phyloP scores from a whole-genome alignment of 2,888 invertebrate genomes.

The Drosophila kambysellisi region DNA sequence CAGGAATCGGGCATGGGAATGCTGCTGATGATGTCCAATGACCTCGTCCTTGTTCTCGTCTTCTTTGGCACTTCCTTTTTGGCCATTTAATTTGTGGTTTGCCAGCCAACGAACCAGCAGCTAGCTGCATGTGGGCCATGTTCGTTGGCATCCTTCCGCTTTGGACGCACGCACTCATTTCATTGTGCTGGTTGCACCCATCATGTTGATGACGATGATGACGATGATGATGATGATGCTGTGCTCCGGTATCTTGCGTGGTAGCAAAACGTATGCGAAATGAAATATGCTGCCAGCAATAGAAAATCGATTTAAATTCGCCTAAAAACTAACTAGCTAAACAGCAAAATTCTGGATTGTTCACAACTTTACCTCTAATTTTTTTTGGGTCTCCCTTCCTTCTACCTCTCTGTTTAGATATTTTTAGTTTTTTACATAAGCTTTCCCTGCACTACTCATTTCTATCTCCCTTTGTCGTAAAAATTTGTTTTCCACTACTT shows the following conservation, averaged over 20 bases:
- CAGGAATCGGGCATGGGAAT: slow-evolving; percentile 1
- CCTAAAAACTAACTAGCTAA: not conserved
- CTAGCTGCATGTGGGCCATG: slow-evolving; percentile 50
- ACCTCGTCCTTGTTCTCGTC: slow-evolving; percentile 51
- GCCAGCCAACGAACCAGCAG: slow-evolving; percentile 16
- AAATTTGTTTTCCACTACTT: not conserved
- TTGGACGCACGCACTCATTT: slow-evolving; percentile 37
- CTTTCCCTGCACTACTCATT: not conserved
- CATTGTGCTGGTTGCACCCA: slow-evolving; percentile 27
- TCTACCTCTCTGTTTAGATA: not conserved
- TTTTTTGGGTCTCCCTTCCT: too few species aligned
- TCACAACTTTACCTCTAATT: too few species aligned
- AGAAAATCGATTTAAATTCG: slow-evolving; percentile 65
- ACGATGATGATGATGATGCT: slow-evolving; percentile 6
- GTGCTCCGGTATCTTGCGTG: slow-evolving; percentile 11
- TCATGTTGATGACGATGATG: slow-evolving; percentile 1
- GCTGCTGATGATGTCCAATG: slow-evolving; percentile 16
- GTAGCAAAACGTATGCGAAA: slow-evolving; percentile 4
- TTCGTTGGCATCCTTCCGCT: slow-evolving; percentile 57
- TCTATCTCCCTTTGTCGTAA: not conserved
- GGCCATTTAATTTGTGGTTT: slow-evolving; percentile 68
- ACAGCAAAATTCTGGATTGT: not conserved
- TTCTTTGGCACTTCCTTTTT: slow-evolving; percentile 62
- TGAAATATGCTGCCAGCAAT: slow-evolving; percentile 44
- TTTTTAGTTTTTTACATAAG: not conserved